Base-by-base conservation (phyloP, 1,140 invertebrate species). In the Metaphire vulgaris region DNA sequence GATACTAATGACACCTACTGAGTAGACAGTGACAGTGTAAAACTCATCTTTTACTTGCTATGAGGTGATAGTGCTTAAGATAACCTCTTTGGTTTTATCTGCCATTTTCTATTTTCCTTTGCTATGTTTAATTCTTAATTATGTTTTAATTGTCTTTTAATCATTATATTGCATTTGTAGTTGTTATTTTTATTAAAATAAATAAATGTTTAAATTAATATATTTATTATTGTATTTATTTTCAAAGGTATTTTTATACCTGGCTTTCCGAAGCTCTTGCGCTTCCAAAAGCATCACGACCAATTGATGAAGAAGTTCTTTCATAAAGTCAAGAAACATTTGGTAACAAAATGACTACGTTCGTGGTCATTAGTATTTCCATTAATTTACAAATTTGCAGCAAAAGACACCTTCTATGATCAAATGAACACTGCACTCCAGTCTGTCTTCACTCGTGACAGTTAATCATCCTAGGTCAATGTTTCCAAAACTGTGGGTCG, bases 281-380 rank as follows among this genome's bases (percentile, higher is more conserved):
- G 96, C 34, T 98, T 94, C 85, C 91, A 99, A 81, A 92, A 94
- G 81, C 97, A 99, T 86, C 97, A 99, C 88, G 97, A 99, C 86
- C 92, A 91, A 85, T 94, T 99, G 82, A 89, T 99, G 82, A 91
- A 90, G 77, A 98, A 95, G 87, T 94, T 97, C 84, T 89, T 98
- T 84, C 95, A 96, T 33, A 97, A 96, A 85, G 84, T 99, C 33
- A 95, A 97, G 85, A 92, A 92, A 81, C 97, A 99, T 88, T 92
- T 99, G 82, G 86, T 87, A 82, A 81, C 80, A 80, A 68, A 77
- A 2, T 33, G 15, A n/a, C 15, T 72, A 28, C 28, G 14, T 16
- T 69, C 14, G 28, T 69, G 15, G 28, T 69, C 29, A 56, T 30
- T 15, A 16, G 21, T 31, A 32, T 32, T n/a, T 16, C 2, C n/a